A percentile compares a stretch with the other conserved stretches of the same genome.
These are phyloP conservation scores for Falco naumanni DNA, from an alignment of 2,797 vertebrate species.

Conservation along the genomic window DNA sequence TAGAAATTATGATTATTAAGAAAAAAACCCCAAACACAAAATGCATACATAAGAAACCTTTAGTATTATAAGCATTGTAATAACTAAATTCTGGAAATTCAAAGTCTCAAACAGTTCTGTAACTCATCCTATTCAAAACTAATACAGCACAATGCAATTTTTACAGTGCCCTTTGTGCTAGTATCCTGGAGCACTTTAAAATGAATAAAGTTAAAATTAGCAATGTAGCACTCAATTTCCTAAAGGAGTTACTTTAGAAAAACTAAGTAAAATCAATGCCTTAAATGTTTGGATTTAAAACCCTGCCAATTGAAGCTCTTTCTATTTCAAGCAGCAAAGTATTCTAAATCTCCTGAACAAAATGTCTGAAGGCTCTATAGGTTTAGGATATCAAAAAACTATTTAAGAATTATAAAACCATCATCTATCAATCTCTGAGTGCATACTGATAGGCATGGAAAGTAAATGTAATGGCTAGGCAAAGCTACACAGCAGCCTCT, in stretches of 20 bases:
- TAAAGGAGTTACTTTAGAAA: slow-evolving; percentile 69
- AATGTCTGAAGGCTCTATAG: slow-evolving; percentile 59
- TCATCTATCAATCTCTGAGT: slow-evolving; percentile 53
- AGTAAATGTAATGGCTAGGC: slow-evolving; percentile 12
- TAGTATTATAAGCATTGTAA: slow-evolving; percentile 47
- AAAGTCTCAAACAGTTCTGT: slow-evolving; percentile 42
- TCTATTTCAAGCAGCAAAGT: slow-evolving; percentile 61
- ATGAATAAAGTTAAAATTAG: slow-evolving; percentile 70
- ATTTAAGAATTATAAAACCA: slow-evolving; percentile 59
- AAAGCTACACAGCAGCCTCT: neutral
- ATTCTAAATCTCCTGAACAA: slow-evolving; percentile 48
- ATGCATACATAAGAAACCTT: slow-evolving; percentile 16
- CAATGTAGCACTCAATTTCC: slow-evolving; percentile 60
- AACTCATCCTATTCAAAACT: slow-evolving; percentile 53
- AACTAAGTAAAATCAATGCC: slow-evolving; percentile 69
- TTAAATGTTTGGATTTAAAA: slow-evolving; percentile 66
- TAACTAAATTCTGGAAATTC: slow-evolving; percentile 61
- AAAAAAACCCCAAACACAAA: neutral
- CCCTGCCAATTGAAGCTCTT: neutral
- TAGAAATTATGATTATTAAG: slow-evolving; percentile 34
- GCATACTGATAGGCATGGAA: slow-evolving; percentile 44
- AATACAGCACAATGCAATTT: slow-evolving; percentile 47
- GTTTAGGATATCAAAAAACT: slow-evolving; percentile 64
- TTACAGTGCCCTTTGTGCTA: slow-evolving; percentile 62
- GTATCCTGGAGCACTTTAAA: slow-evolving; percentile 60